phyloP scores from a whole-genome alignment of 2,113 vertebrate species.

The Coracopsis vasa region DNA sequence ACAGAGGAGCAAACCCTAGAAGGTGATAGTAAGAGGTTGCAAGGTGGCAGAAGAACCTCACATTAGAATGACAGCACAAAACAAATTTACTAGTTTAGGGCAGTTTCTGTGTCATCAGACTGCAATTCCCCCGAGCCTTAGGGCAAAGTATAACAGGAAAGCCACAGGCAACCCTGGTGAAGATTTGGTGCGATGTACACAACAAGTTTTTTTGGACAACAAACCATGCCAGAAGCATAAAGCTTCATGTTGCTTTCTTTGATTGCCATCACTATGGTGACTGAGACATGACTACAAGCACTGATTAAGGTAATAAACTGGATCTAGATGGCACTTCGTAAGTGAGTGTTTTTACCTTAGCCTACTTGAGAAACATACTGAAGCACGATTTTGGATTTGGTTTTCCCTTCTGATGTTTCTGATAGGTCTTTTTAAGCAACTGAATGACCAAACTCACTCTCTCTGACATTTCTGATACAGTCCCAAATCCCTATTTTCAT shows the following conservation, averaged over 20 bases:
- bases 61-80: background rate
- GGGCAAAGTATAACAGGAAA: fast-evolving
- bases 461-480: background rate
- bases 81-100: background rate
- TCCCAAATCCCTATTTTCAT: background rate
- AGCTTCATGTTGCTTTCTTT: background rate
- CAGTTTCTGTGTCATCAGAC: background rate
- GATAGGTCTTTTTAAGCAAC: background rate
- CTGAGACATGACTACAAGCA: background rate
- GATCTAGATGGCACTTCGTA: background rate
- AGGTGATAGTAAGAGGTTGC: background rate
- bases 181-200: background rate
- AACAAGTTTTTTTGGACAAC: background rate
- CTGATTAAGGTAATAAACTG: background rate
- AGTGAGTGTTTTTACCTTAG: background rate
- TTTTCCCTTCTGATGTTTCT: background rate
- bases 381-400: background rate
- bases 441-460: background rate
- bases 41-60: background rate
- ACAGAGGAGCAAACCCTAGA: background rate
- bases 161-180: background rate
- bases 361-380: background rate
- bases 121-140: fast-evolving
- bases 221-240: background rate
- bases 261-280: fast-evolving